A percentile compares a stretch with the other conserved stretches of the same genome.
Evolutionary conservation across 2,797 vertebrate species (phyloP).

Genomic region (Pseudopleuronectes americanus): DNA sequence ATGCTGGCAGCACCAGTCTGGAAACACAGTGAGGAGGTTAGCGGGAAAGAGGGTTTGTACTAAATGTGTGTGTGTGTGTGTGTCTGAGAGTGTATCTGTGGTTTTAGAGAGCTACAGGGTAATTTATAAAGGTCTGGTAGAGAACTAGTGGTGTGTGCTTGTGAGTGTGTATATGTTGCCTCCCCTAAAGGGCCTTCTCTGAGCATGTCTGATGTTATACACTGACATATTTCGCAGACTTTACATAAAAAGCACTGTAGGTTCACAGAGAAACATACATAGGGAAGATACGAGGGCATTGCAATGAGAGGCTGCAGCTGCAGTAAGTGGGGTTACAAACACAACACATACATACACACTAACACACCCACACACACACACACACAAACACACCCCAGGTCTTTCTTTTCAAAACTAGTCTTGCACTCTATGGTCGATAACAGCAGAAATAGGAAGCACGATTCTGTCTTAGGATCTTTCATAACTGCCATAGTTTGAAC

Average conservation of each 20-base stretch:
- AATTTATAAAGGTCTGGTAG: conserved; percentile 36
- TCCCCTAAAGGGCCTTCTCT: conserved; percentile 37
- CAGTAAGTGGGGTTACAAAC: conserved; percentile 25
- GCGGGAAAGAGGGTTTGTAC: background rate
- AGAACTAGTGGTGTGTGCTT: conserved; percentile 32
- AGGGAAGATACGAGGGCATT: conserved; percentile 16
- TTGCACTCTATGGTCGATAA: background rate
- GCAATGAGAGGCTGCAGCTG: conserved; percentile 5
- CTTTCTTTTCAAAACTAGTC: conserved; percentile 3
- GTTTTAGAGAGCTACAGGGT: conserved; percentile 30
- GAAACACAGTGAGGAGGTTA: conserved; percentile 38
- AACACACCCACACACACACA: background rate
- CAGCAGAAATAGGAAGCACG: background rate
- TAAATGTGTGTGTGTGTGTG: conserved; percentile 11
- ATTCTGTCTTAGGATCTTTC: background rate
- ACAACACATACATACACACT: background rate
- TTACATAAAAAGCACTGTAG: conserved; percentile 39
- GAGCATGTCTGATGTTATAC: conserved; percentile 54
- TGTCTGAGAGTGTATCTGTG: background rate
- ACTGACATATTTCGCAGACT: conserved; percentile 55
- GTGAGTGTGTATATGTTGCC: conserved; percentile 30
- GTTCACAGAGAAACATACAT: conserved; percentile 12
- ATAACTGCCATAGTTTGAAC: background rate
- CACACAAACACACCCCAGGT: background rate
- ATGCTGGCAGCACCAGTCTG: conserved; percentile 61